These are phyloP conservation scores for Corbicula japonica DNA, from an alignment of 2,888 invertebrate genomes.

Conservation along the genomic window DNA sequence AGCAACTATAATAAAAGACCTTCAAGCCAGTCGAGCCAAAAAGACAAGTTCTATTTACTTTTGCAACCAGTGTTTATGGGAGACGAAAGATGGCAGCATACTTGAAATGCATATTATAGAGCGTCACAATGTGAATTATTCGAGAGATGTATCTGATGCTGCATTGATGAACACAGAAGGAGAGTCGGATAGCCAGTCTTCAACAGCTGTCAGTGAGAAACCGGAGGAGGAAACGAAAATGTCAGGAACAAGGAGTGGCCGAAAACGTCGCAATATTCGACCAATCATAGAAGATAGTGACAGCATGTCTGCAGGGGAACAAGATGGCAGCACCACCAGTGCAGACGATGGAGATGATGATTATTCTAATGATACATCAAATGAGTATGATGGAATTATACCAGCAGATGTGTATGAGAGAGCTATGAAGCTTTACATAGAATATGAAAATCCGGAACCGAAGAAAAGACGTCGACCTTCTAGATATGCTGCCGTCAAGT, in stretches of 20 bases:
- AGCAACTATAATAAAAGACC: conserved; percentile 65
- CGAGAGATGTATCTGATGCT: too few relatives aligned
- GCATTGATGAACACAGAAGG: too few relatives aligned
- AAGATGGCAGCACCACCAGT: conserved; percentile 29
- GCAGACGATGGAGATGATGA: conserved; percentile 10
- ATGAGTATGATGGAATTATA: conserved; percentile 53
- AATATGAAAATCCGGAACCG: conserved; percentile 46
- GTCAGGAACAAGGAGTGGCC: not conserved
- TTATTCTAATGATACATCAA: conserved; percentile 18
- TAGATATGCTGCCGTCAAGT: conserved; percentile 67
- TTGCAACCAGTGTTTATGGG: conserved; percentile 74
- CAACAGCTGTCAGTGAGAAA: too few relatives aligned
- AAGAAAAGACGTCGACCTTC: conserved; percentile 55
- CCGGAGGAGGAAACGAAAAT: too few relatives aligned
- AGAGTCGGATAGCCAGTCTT: too few relatives aligned
- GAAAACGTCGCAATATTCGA: not conserved
- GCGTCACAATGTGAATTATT: too few relatives aligned
- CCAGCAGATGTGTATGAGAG: conserved; percentile 56
- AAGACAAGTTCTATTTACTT: conserved; percentile 67
- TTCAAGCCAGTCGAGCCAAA: conserved; percentile 56
- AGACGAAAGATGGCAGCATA: conserved; percentile 64
- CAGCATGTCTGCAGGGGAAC: not conserved
- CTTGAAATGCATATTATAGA: conserved; percentile 62
- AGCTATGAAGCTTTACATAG: conserved; percentile 64
- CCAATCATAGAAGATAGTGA: not conserved